A percentile compares a stretch with the other conserved stretches of the same genome.
Conservation (phyloP, 2,797 vertebrate genomes). For the Argyrosomus regius region DNA sequence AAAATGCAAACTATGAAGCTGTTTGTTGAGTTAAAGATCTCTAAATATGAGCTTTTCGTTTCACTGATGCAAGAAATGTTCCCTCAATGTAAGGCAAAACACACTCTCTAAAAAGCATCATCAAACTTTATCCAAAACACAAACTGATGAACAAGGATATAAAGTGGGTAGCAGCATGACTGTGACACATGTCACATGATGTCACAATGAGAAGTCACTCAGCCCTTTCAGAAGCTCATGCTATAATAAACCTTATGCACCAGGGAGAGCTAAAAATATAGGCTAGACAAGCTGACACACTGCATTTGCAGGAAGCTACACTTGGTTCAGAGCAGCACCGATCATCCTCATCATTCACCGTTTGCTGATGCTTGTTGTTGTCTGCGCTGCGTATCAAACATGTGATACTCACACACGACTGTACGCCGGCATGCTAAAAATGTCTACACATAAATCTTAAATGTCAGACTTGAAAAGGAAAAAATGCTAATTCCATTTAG, state of each 20-base stretch:
- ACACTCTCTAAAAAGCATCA: constrained; percentile 4
- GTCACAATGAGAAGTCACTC: constrained; percentile 62
- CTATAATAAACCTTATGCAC: constrained; percentile 73
- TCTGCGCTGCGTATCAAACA: constrained; percentile 25
- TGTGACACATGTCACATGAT: constrained; percentile 52
- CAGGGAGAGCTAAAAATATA: constrained; percentile 77
- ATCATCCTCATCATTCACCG: constrained; percentile 55
- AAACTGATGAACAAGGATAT: constrained; percentile 12
- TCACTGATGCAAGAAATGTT: not conserved
- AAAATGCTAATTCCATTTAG: not conserved
- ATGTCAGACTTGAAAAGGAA: not conserved
- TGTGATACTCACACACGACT: not conserved
- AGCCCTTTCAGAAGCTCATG: constrained; percentile 56
- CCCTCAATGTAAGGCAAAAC: not conserved
- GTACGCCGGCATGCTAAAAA: not conserved
- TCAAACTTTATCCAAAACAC: constrained; percentile 7
- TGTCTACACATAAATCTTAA: not conserved
- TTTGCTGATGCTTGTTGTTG: constrained; percentile 39
- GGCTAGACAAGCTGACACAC: constrained; percentile 77
- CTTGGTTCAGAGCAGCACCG: constrained; percentile 60
- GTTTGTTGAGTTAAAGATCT: not conserved
- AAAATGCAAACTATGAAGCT: not conserved
- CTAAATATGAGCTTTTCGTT: constrained; percentile 15
- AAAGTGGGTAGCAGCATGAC: constrained; percentile 31
- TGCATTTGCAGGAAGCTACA: constrained; percentile 69